Conservation (phyloP, 2,113 vertebrate genomes). For the Labrus mixtus region DNA sequence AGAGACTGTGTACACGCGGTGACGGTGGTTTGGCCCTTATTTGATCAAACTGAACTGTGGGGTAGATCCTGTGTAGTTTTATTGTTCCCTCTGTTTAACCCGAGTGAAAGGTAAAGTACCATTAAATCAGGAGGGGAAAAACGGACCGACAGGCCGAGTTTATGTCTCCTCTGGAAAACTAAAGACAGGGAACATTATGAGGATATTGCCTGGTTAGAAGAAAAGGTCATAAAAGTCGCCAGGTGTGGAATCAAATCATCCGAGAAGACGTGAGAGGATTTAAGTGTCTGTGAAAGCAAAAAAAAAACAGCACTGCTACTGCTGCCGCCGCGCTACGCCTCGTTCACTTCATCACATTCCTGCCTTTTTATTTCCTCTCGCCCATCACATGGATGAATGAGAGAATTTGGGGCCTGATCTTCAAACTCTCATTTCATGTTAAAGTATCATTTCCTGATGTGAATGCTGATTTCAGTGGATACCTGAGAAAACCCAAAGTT, state of each 20-base stretch:
- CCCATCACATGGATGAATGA: constrained; percentile 39
- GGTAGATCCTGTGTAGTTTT: background rate
- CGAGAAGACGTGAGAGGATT: constrained; percentile 58
- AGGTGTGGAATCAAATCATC: constrained; percentile 76
- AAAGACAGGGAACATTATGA: constrained; percentile 50
- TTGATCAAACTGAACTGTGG: background rate
- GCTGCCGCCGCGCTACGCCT: constrained; percentile 43
- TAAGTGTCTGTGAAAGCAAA: constrained; percentile 66
- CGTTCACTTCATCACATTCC: constrained; percentile 57
- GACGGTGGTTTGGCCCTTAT: background rate
- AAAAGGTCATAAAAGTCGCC: constrained; percentile 71
- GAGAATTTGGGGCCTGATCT: constrained; percentile 22
- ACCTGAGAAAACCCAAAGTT: background rate
- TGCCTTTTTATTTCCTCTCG: constrained; percentile 43
- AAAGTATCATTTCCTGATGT: constrained; percentile 26
- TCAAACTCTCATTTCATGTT: constrained; percentile 30
- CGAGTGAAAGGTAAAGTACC: constrained; percentile 6
- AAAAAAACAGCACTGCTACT: constrained; percentile 39
- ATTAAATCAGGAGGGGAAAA: constrained; percentile 42
- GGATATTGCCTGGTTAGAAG: constrained; percentile 61
- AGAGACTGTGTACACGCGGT: background rate
- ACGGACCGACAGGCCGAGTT: constrained; percentile 15
- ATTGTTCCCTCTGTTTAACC: constrained; percentile 30
- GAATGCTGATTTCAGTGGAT: constrained; percentile 45
- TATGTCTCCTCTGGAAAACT: constrained; percentile 49